Percentiles rank a stretch among this genome's conserved stretches.
These are phyloP conservation scores for Tichodroma muraria DNA, from an alignment of 2,113 vertebrate species.

Conservation along the genomic window DNA sequence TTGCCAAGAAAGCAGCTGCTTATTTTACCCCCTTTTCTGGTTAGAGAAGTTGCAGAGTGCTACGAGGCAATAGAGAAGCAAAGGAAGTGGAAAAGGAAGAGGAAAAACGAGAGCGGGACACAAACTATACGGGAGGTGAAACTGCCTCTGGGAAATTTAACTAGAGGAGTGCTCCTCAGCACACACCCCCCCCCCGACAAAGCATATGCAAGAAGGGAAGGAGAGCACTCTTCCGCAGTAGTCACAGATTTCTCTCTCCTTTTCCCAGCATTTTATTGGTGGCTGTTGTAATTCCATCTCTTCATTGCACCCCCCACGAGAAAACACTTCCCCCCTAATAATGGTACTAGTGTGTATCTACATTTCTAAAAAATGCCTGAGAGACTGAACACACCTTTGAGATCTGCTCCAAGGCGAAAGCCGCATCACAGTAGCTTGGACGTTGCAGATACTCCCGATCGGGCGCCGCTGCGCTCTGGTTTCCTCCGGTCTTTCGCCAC, in stretches of 20 bases:
- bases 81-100: neutral
- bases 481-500: conserved; percentile 70
- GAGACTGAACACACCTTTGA: conserved; percentile 77
- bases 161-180: neutral
- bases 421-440: conserved; percentile 92
- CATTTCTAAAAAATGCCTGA: neutral
- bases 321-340: neutral
- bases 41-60: conserved; percentile 19
- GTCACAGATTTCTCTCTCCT: neutral
- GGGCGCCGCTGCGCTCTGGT: conserved; percentile 69
- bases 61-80: neutral
- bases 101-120: neutral
- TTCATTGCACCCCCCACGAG: neutral
- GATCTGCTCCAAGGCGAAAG: conserved; percentile 90
- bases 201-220: neutral
- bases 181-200: neutral
- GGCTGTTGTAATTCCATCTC: neutral
- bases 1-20: conserved; percentile 51
- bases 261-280: conserved; percentile 13
- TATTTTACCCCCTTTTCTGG: conserved; percentile 27
- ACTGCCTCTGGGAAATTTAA: neutral
- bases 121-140: neutral
- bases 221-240: neutral
- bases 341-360: neutral
- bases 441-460: conserved; percentile 92